These are phyloP conservation scores for Nothoprocta pentlandii DNA, from an alignment of 2,113 vertebrate genomes.

Conservation along the genomic window DNA sequence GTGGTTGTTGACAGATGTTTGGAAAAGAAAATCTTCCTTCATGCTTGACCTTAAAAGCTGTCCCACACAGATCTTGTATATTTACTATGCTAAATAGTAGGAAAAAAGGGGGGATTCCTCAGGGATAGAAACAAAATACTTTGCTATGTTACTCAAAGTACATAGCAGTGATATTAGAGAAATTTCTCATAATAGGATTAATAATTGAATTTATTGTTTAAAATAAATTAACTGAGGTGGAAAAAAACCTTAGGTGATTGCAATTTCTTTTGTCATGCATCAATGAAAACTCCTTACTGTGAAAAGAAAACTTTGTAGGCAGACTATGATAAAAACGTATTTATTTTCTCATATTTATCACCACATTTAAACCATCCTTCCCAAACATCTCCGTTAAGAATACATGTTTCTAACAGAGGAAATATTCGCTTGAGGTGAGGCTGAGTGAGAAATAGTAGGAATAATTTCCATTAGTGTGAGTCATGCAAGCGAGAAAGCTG, in stretches of 20 bases:
- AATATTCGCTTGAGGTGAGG: conserved; percentile 7
- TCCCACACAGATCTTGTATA: conserved; percentile 32
- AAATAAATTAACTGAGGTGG: conserved; percentile 14
- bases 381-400: conserved; percentile 49
- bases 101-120: conserved; percentile 11
- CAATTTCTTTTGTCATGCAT: conserved; percentile 56
- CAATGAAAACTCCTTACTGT: conserved; percentile 56
- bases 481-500: conserved; percentile 40
- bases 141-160: background rate
- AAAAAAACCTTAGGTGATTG: conserved; percentile 34
- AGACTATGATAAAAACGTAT: conserved; percentile 46
- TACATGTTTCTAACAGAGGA: conserved; percentile 38
- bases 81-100: conserved; percentile 53
- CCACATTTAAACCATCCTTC: conserved; percentile 54
- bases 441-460: conserved; percentile 23
- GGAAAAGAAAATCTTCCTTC: conserved; percentile 68
- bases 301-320: conserved; percentile 68
- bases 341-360: conserved; percentile 63
- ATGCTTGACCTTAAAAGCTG: conserved; percentile 74
- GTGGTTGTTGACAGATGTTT: conserved; percentile 71
- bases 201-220: conserved; percentile 25
- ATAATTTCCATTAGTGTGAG: conserved; percentile 54
- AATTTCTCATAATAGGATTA: conserved; percentile 26
- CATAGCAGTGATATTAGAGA: background rate
- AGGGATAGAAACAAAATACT: background rate